Evolutionary conservation across 1,140 invertebrate genomes (phyloP).

Genomic region (Drosophila erecta): DNA sequence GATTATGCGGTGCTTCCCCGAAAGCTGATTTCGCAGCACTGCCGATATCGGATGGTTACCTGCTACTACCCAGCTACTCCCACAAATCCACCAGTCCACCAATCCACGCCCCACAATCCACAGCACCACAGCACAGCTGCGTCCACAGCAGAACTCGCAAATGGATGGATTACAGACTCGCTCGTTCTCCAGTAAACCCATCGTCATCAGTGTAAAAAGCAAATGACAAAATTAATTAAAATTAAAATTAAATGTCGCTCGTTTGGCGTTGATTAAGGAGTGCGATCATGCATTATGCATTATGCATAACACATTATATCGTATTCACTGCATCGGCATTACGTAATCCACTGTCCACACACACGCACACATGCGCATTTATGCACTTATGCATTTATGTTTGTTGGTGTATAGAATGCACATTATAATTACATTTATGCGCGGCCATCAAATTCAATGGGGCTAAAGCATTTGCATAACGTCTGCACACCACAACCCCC

Average conservation of each 20-base stretch:
- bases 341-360: slow-evolving; percentile 16
- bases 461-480: slow-evolving; percentile 66
- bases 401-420: slow-evolving; percentile 44
- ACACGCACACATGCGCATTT: slow-evolving; percentile 11
- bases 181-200: neutral
- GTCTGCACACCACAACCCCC: neutral
- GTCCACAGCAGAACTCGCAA: slow-evolving; percentile 21
- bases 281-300: slow-evolving; percentile 63
- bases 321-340: slow-evolving; percentile 16
- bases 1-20: neutral
- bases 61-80: neutral
- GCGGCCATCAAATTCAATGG: slow-evolving; percentile 71
- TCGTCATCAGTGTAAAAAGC: slow-evolving; percentile 30
- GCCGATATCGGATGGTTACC: neutral
- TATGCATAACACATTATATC: slow-evolving; percentile 40
- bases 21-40: slow-evolving; percentile 7
- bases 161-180: slow-evolving; percentile 25
- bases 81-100: slow-evolving; percentile 11
- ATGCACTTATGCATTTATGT: slow-evolving; percentile 39
- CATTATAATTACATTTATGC: slow-evolving; percentile 75
- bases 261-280: slow-evolving; percentile 46
- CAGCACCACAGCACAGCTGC: slow-evolving; percentile 18
- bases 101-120: slow-evolving; percentile 10
- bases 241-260: slow-evolving; percentile 56
- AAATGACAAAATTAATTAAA: slow-evolving; percentile 73